Evolutionary conservation across 2,797 vertebrate genomes (phyloP).

Genomic region (Danio choprae): DNA sequence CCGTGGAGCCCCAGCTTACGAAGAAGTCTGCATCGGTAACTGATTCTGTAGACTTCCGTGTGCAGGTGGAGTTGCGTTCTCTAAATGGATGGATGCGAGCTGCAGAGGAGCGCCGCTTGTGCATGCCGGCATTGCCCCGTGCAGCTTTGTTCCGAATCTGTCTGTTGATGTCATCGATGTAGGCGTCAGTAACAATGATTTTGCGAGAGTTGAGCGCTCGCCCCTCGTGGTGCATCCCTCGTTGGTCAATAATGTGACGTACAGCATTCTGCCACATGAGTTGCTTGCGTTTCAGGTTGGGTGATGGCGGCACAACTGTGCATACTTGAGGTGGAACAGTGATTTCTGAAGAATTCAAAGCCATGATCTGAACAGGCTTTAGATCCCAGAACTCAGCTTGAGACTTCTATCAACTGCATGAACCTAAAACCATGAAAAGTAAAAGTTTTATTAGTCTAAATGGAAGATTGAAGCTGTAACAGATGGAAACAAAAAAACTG

Average conservation of each 20-base stretch:
- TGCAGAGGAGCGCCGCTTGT: slow-evolving; percentile 72
- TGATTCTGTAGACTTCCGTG: slow-evolving; percentile 60
- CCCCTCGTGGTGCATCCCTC: slow-evolving; percentile 55
- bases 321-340: background rate
- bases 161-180: slow-evolving; percentile 71
- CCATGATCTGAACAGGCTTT: slow-evolving; percentile 24
- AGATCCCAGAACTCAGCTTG: slow-evolving; percentile 13
- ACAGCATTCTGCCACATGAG: slow-evolving; percentile 70
- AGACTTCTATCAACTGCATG: slow-evolving; percentile 10
- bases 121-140: slow-evolving; percentile 62
- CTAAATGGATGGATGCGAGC: slow-evolving; percentile 68
- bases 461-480: background rate
- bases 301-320: slow-evolving; percentile 38
- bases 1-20: slow-evolving; percentile 70
- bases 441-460: background rate
- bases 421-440: slow-evolving; percentile 7
- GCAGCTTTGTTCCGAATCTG: slow-evolving; percentile 76
- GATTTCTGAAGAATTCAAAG: slow-evolving; percentile 11
- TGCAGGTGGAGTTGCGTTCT: slow-evolving; percentile 61
- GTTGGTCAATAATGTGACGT: slow-evolving; percentile 68
- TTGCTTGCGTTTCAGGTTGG: slow-evolving; percentile 58
- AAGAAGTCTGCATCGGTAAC: slow-evolving; percentile 77
- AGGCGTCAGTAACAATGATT: slow-evolving; percentile 69
- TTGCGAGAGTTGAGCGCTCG: slow-evolving; percentile 38
- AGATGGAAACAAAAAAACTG: background rate